Evolutionary conservation across 2,888 invertebrate genomes (phyloP), one percentile per base, ranked within the genome.

Genomic region (Vanessa cardui): DNA sequence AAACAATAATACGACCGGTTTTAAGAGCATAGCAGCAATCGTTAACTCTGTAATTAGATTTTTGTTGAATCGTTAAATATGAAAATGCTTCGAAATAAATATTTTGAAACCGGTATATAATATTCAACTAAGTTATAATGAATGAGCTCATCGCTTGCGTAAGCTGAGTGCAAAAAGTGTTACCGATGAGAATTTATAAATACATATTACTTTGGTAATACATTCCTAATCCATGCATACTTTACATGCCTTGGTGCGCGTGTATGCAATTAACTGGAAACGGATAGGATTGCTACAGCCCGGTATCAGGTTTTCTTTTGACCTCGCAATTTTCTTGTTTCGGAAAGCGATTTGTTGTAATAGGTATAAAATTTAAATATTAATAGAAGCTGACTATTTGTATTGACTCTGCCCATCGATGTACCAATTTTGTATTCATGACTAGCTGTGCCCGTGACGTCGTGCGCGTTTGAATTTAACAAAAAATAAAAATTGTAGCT

Each of bases 121-220:
- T 72, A 70, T 64, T 47, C 58, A 54, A 66, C 69, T 74, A 71
- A 76, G 74, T 77, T 74, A 79, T 76, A 78, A 76, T 73, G 73
- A 64, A 76, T 85, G 84, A 84, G 78, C 78, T 84, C 85, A 84
- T 80, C n/a, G 68, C 58, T 86, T 82, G 79, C 84, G 83, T 82
- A 81, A 83, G 74, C 69, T 52, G 68, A 67, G 16, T 46, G 72
- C 70, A 77, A 83, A 84, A 84, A 82, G 76, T 76, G 70, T 68
- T 54, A 62, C 66, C 58, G 64, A 69, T 66, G 58, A 58, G 66
- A 64, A 71, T 71, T 72, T 73, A 73, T 69, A 73, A 62, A 72
- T 62, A 59, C 69, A 67, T 65, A 49, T 69, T 65, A 70, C 69
- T 72, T 69, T 69, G 71, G 67, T 68, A 71, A 73, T 62, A 69